A percentile compares a stretch with the other conserved stretches of the same genome.
These are phyloP conservation scores for Numenius arquata DNA, from an alignment of 2,113 vertebrate genomes.

Conservation along the genomic window DNA sequence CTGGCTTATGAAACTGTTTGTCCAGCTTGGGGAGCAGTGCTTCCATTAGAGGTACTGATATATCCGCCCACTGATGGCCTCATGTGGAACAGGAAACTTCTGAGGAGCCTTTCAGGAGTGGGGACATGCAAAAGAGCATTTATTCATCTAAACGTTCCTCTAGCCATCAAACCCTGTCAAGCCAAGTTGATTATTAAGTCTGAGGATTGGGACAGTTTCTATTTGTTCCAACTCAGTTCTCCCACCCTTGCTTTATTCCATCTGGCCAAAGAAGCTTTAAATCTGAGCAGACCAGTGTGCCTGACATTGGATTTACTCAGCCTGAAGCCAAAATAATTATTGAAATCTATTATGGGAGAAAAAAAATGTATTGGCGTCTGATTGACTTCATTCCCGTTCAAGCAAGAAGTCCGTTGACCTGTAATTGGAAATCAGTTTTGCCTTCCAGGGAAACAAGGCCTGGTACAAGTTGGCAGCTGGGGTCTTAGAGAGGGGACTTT, in stretches of 20 bases:
- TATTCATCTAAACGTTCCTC: neutral
- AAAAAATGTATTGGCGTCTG: neutral
- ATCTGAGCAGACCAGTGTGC: neutral
- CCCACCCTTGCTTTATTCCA: neutral
- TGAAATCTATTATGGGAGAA: neutral
- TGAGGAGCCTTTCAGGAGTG: neutral
- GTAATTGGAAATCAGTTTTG: constrained; percentile 14
- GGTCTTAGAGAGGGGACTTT: neutral
- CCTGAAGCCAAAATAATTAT: neutral
- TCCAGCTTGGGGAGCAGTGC: neutral
- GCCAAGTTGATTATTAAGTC: neutral
- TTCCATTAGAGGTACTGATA: fast-evolving
- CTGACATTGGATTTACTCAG: constrained; percentile 11
- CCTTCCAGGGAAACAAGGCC: neutral
- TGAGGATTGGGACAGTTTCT: neutral
- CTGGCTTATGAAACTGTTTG: neutral
- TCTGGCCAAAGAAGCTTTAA: constrained; percentile 12
- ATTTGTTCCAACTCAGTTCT: constrained; percentile 29
- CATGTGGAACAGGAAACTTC: neutral
- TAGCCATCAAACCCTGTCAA: neutral
- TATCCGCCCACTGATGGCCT: neutral
- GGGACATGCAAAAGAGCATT: neutral
- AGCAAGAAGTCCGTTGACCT: neutral
- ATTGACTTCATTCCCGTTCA: neutral
- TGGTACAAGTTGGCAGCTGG: neutral